These are phyloP conservation scores for Silurus asotus DNA, from an alignment of 2,113 vertebrate genomes.

Conservation along the genomic window DNA sequence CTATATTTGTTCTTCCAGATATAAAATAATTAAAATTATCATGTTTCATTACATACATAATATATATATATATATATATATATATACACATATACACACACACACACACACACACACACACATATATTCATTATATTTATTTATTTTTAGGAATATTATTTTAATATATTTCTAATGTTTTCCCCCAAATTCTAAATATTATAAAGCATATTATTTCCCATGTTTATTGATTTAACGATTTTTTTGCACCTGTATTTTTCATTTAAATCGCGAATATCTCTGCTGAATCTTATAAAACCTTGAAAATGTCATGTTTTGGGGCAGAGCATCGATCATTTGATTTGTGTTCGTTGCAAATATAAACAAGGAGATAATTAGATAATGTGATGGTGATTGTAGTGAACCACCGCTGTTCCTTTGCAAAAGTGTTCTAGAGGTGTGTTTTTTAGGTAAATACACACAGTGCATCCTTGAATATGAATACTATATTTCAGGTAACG, in stretches of 20 bases:
- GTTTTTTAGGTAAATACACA: neutral
- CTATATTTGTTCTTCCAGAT: neutral
- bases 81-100: no score
- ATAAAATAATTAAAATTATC: neutral
- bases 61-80: no score
- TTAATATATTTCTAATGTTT: no score
- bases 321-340: neutral
- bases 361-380: neutral
- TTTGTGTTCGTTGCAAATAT: neutral
- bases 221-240: neutral
- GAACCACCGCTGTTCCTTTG: neutral
- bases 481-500: neutral
- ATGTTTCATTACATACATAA: no score
- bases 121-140: no score
- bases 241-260: no score
- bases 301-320: neutral
- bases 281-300: no score
- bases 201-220: no score
- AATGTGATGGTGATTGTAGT: neutral
- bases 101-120: no score
- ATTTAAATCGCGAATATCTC: neutral
- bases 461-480: neutral
- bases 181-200: neutral
- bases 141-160: no score
- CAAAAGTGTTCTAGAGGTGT: neutral